Percentiles rank a stretch among this genome's conserved stretches.
These are phyloP conservation scores for Lepidocyrtinus sp. DNA, from an alignment of 2,888 invertebrate species.

Conservation along the genomic window DNA sequence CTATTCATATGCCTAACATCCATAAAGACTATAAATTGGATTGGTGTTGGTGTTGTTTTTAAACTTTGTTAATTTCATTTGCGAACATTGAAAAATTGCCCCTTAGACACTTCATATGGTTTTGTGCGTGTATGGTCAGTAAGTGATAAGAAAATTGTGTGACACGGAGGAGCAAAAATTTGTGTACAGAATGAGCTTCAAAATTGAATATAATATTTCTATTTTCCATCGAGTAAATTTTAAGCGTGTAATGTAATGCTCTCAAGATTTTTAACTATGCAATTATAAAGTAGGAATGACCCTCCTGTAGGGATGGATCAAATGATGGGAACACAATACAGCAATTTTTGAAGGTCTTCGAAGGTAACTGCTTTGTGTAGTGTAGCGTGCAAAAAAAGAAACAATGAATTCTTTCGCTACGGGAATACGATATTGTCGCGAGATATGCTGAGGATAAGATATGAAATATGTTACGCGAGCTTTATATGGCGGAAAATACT, in stretches of 20 bases:
- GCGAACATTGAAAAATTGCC: neutral
- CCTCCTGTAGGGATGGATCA: neutral
- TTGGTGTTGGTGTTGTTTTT: no score
- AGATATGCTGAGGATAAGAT: no score
- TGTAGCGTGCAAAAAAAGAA: no score
- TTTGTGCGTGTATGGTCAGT: neutral
- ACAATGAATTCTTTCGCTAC: neutral
- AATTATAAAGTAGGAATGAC: neutral
- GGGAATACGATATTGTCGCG: no score
- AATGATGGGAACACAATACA: neutral
- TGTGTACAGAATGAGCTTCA: no score
- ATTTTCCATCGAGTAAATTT: constrained; percentile 2
- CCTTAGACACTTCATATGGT: no score
- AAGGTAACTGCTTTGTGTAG: neutral
- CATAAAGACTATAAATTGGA: no score
- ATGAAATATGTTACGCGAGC: neutral
- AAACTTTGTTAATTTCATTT: neutral
- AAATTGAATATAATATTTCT: neutral
- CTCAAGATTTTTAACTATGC: neutral
- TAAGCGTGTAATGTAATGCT: neutral
- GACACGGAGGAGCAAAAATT: no score
- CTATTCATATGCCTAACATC: no score
- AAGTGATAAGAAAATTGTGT: neutral
- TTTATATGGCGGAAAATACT: neutral
- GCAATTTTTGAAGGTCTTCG: constrained; percentile 9